Percentiles rank a stretch among this genome's conserved stretches.
These are phyloP conservation scores for Hippocampus comes DNA, from an alignment of 2,113 vertebrate species.

Conservation along the genomic window DNA sequence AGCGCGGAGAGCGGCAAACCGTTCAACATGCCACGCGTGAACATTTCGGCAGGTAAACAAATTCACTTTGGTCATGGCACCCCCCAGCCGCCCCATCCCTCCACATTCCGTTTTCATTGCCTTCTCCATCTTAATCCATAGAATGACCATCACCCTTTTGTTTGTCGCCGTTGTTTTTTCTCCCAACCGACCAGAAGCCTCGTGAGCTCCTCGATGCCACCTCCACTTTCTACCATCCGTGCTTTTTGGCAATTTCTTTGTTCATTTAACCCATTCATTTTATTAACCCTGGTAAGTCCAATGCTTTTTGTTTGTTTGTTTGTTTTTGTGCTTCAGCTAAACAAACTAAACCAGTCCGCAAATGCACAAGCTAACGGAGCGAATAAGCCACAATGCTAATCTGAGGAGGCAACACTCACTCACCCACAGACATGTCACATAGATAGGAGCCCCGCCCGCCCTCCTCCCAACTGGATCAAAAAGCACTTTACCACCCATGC, in stretches of 20 bases:
- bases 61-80: conserved; percentile 48
- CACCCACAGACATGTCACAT: neutral
- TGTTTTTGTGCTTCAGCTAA: too few relatives aligned
- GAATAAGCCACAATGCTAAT: conserved; percentile 31
- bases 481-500: neutral
- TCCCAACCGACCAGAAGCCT: conserved; percentile 8
- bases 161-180: conserved; percentile 24
- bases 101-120: conserved; percentile 31
- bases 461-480: neutral
- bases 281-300: conserved; percentile 35
- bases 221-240: conserved; percentile 32
- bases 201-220: neutral
- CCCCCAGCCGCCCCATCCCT: neutral
- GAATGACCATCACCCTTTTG: conserved; percentile 28
- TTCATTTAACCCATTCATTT: conserved; percentile 45
- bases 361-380: neutral
- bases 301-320: neutral
- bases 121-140: conserved; percentile 27
- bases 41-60: conserved; percentile 70
- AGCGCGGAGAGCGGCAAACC: conserved; percentile 36
- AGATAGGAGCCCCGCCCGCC: conserved; percentile 3
- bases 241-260: conserved; percentile 37
- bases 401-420: conserved; percentile 31
- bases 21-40: conserved; percentile 61
- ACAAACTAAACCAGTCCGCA: neutral